Base-by-base conservation (phyloP, 2,113 vertebrate species). In the Otus sunia region DNA sequence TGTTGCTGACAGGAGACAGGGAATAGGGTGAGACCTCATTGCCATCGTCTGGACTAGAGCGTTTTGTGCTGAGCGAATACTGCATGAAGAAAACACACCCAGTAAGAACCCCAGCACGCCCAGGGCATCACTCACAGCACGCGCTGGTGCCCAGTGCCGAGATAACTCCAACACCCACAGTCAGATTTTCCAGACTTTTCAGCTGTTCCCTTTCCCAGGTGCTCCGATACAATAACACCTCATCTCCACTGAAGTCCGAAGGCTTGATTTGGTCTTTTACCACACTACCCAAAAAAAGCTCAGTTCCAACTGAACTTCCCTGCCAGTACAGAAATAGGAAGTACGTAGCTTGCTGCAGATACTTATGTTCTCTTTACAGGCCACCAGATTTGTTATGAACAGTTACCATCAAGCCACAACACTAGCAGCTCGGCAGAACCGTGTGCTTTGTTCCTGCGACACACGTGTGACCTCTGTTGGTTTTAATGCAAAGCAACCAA, bases 1-100 rank as follows among this genome's bases (percentile, higher is more conserved):
- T 99, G 97, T 99, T 99, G 98, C 99, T 99, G 92, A 99, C 99
- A 2, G 99, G 99, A 37, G 99, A 99, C 66, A 99, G 94, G 88
- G 99, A 99, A 96, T 99, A 99, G 0, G 99, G 99, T 5, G 99
- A 99, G 67, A 99, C 99, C 15, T 99, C 99, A 5, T 99, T 99
- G 95, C 99, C 99, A 36, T 99, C 99, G 32, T 99, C 99, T 0
- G 99, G 99, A 73, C 99, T 99, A 34, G 99, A 98, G 63, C 99
- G 98, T 85, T 99, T 99, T 29, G 99, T 97, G 97, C 99, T 99
- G 73, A 99, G 98, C 0, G 99, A 99, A 90, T 99, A 99, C 99
- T 99, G 92, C 15, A 49, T 2, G 6, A 74, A 93, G 80, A 67
- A 87, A 91, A 95, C 20, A 63, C 21, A 56, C 1, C 25, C 4